phyloP scores from a whole-genome alignment of 2,888 invertebrate genomes.

The Suillia variegata region DNA sequence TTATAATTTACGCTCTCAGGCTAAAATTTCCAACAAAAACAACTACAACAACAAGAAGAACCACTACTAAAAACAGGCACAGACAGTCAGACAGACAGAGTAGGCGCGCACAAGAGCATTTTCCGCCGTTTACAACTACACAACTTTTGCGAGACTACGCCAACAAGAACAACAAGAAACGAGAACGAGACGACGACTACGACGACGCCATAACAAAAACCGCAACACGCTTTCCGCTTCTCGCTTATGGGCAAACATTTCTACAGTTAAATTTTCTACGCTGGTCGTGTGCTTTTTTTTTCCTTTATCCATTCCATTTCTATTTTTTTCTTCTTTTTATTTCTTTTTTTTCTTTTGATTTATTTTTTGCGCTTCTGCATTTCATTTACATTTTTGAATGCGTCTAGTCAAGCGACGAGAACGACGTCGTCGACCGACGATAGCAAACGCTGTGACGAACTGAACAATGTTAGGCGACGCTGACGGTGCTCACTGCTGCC shows the following conservation, averaged over 20 bases:
- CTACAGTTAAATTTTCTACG: neutral
- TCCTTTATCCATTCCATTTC: neutral
- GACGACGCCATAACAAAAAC: neutral
- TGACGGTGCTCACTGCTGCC: neutral
- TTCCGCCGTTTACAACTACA: constrained; percentile 1
- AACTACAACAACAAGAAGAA: neutral
- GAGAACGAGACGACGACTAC: neutral
- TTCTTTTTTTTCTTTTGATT: neutral
- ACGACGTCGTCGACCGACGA: too few relatives aligned
- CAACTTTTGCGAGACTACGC: neutral
- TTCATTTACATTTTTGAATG: neutral
- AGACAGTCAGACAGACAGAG: neutral
- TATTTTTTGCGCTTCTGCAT: neutral
- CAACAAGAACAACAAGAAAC: neutral
- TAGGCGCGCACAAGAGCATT: neutral
- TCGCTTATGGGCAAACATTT: neutral
- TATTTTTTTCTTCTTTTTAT: neutral
- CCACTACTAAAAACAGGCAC: neutral
- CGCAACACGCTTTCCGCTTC: neutral
- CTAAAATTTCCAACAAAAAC: constrained; percentile 7
- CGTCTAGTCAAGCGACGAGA: neutral
- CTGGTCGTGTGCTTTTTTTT: neutral
- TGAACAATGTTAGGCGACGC: neutral
- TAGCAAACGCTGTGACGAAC: too few relatives aligned
- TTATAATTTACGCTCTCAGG: neutral